A percentile compares a stretch with the other conserved stretches of the same genome.
Conservation (phyloP, 2,888 invertebrate species). For the Dolichopus griseipennis region DNA sequence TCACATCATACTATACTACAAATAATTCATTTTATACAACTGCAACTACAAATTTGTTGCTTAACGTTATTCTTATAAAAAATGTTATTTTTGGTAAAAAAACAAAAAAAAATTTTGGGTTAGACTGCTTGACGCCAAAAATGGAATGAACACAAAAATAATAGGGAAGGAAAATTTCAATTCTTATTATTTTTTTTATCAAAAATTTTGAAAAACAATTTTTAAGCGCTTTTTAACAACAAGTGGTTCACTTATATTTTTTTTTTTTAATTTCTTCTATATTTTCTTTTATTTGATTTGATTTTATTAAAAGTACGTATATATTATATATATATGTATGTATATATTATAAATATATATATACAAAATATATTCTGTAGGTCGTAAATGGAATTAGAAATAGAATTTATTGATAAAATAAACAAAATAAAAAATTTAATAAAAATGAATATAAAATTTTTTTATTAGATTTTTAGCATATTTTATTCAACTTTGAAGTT, state of each 20-base stretch:
- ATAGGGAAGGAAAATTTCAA: neutral
- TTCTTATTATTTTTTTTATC: no score
- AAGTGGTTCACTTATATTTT: neutral
- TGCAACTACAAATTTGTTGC: neutral
- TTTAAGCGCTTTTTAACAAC: neutral
- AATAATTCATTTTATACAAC: neutral
- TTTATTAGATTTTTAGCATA: constrained; percentile 4
- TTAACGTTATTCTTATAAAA: neutral
- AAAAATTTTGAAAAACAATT: neutral
- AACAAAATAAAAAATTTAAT: neutral
- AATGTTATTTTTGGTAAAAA: no score
- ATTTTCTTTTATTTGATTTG: neutral
- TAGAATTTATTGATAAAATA: neutral
- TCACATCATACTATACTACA: no score
- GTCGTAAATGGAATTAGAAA: constrained; percentile 1
- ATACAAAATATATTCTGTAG: neutral
- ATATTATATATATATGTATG: no score
- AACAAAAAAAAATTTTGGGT: no score
- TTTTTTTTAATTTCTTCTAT: no score
- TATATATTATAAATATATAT: constrained; percentile 2
- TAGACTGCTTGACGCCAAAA: neutral
- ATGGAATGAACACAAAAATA: neutral
- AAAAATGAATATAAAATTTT: neutral
- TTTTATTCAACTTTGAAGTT: neutral
- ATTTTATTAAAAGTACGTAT: neutral